Evolutionary conservation across 2,888 invertebrate species (phyloP).

Genomic region (Argyra leucocephala): DNA sequence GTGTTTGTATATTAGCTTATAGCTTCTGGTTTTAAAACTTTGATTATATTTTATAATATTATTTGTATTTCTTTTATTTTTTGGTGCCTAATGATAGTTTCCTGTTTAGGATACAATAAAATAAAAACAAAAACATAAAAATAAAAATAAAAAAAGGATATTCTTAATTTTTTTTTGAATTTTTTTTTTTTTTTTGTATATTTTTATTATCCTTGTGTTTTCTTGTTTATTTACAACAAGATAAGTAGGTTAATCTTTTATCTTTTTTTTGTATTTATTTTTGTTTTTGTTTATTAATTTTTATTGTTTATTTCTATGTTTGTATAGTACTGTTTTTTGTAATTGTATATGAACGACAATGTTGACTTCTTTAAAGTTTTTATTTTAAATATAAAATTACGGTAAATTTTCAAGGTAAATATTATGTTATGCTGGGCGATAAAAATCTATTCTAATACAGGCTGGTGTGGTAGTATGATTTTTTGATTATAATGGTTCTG

Average conservation of each 20-base stretch:
- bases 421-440: too few species aligned
- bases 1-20: neutral
- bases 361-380: too few species aligned
- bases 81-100: slow-evolving; percentile 6
- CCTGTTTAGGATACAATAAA: neutral
- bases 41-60: neutral
- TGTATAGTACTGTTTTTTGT: too few species aligned
- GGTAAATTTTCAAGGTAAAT: too few species aligned
- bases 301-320: too few species aligned
- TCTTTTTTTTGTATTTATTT: neutral
- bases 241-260: slow-evolving; percentile 1
- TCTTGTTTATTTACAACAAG: neutral
- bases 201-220: neutral
- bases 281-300: too few species aligned
- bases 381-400: too few species aligned
- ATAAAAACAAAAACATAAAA: neutral
- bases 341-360: too few species aligned
- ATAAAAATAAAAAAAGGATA: neutral
- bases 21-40: neutral
- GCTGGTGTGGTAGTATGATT: too few species aligned
- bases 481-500: too few species aligned
- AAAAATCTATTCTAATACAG: too few species aligned
- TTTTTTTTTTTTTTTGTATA: neutral
- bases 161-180: too few species aligned
- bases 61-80: neutral